Base-by-base conservation (phyloP, 2,797 vertebrate genomes). In the Falco rusticolus region DNA sequence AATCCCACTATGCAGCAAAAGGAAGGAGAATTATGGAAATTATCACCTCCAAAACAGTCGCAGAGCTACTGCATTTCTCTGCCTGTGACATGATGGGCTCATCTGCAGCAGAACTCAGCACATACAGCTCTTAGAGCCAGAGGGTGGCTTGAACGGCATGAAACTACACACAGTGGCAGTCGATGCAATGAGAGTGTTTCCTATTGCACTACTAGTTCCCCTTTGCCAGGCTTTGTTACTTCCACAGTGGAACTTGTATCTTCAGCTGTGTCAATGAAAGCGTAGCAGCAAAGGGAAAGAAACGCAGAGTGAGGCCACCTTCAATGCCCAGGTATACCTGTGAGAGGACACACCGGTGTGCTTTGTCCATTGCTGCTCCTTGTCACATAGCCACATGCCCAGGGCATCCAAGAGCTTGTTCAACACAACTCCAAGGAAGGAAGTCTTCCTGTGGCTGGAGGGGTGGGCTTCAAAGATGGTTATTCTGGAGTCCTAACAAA, bases 1-100 rank as follows among this genome's bases (percentile, higher is more conserved):
- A 19, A 31, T 54, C 33, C 26, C 39, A 14, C 6, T 17, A 3
- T 2, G 0, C 47, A 53, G 14, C 5, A 81, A 69, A 47, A 7
- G 12, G 19, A 31, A 47, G 28, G 13, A 59, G 13, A 56, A 16
- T 45, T 9, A 43, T 13, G 29, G 13, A 51, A 72, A 31, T 41
- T 16, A 31, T 63, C 17, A 45, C 20, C 47, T 48, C 33, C 0
- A 0, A 29, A 72, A 41, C 4, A 57, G 37, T 39, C 2, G 0
- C 6, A 39, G 53, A 25, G 26, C 34, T 22, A 47, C 6, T 1
- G 3, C 26, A 2, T 43, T 39, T 54, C 41, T 66, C 53, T 54
- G 33, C 25, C 8, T 9, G 2, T 10, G 41, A 25, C 13, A 4
- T 12, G 16, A 56, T 1, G 10, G 41, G 24, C 8, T 78, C 10